These are phyloP conservation scores for Actinia equina DNA, from an alignment of 64 coral and sea anemone genomes.

Conservation along the genomic window DNA sequence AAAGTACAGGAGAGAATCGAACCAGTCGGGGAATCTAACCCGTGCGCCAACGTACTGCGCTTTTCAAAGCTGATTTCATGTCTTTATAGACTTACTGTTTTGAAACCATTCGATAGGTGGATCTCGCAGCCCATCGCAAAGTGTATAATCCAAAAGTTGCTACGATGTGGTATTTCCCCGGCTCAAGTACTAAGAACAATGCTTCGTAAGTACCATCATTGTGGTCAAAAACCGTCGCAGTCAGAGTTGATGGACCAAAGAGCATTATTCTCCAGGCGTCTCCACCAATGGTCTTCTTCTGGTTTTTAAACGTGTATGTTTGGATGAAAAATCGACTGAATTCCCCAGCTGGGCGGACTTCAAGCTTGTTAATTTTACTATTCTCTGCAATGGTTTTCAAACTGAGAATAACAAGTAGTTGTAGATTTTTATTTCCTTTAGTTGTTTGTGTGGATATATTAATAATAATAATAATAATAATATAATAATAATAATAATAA, in stretches of 20 bases:
- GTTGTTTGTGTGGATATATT: no score
- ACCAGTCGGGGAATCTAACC: no score
- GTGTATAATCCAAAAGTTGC: slow-evolving; percentile 66
- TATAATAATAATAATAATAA: no score
- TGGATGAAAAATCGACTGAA: slow-evolving; percentile 79
- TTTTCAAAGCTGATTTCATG: no score
- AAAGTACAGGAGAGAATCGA: no score
- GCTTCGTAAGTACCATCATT: slow-evolving; percentile 81
- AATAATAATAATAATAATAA: no score
- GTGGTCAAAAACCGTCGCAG: slow-evolving; percentile 64
- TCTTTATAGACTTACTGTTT: slow-evolving; percentile 7
- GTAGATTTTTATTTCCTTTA: no score
- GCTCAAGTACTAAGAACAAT: slow-evolving; percentile 62
- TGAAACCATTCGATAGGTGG: slow-evolving; percentile 80
- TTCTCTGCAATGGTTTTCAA: slow-evolving; percentile 24
- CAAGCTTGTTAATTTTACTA: slow-evolving; percentile 42
- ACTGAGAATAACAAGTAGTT: neutral
- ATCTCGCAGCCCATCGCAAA: slow-evolving; percentile 77
- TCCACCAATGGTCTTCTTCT: slow-evolving; percentile 57
- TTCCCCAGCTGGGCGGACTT: slow-evolving; percentile 71
- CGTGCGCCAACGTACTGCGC: no score
- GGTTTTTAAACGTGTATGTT: slow-evolving; percentile 41
- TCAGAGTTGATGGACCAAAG: slow-evolving; percentile 46
- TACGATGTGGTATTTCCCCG: slow-evolving; percentile 49
- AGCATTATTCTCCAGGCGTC: slow-evolving; percentile 69